Evolutionary conservation across 2,113 vertebrate genomes (phyloP).

Genomic region (Microtus oregoni): DNA sequence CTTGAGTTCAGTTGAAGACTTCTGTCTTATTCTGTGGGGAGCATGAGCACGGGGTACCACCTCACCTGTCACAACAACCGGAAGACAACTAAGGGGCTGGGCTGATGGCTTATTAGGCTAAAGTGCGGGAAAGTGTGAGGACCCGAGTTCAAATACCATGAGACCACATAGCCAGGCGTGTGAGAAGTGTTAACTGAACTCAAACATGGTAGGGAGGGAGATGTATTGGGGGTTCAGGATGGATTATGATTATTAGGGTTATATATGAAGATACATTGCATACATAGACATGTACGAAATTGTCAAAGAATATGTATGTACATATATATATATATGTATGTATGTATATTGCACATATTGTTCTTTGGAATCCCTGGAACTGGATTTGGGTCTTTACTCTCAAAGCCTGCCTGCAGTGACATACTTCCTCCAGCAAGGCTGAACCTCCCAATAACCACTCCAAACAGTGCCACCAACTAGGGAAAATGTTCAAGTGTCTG

Average conservation of each 20-base stretch:
- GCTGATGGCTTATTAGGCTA: background rate
- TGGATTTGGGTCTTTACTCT: background rate
- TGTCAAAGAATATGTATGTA: background rate
- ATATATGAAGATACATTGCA: background rate
- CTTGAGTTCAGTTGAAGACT: background rate
- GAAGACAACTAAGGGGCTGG: background rate
- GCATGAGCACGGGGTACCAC: background rate
- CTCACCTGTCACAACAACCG: background rate
- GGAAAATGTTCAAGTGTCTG: background rate
- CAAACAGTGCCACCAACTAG: background rate
- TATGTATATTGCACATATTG: background rate
- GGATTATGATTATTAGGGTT: background rate
- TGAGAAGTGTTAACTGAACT: background rate
- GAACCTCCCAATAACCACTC: background rate
- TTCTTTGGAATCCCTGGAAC: background rate
- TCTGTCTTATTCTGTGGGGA: background rate
- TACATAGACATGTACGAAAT: background rate
- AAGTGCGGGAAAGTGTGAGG: background rate
- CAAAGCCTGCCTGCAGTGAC: background rate
- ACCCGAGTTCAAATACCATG: background rate
- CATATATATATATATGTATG: background rate
- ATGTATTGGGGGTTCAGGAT: background rate
- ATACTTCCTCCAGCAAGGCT: background rate
- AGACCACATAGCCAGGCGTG: background rate
- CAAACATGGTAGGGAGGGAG: background rate